phyloP scores from a whole-genome alignment of 2,888 invertebrate genomes.

The Galerucella pusilla region DNA sequence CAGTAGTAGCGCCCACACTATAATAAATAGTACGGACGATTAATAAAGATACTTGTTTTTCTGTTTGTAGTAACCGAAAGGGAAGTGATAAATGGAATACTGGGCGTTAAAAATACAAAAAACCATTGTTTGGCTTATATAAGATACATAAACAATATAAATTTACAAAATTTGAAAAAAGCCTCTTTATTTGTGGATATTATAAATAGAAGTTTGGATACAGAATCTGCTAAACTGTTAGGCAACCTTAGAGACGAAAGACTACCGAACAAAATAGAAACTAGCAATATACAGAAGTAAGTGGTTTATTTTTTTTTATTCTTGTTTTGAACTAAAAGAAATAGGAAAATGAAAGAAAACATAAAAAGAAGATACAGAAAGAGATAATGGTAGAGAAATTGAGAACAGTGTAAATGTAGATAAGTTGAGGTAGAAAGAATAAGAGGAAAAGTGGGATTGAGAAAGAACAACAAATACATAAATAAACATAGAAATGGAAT shows the following conservation, averaged over 20 bases:
- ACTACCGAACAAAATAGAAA: slow-evolving; percentile 88
- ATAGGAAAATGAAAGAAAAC: no score
- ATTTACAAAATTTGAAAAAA: slow-evolving; percentile 92
- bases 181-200: slow-evolving; percentile 97
- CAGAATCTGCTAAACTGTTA: slow-evolving; percentile 90
- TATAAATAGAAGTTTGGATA: slow-evolving; percentile 89
- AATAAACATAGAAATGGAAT: no score
- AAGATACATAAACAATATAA: slow-evolving; percentile 96
- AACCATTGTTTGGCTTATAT: slow-evolving; percentile 96
- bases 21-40: no score
- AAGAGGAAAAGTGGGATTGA: no score
- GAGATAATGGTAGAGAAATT: no score
- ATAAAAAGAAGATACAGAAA: no score
- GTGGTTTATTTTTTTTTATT: slow-evolving; percentile 37
- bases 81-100: slow-evolving; percentile 95
- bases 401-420: no score
- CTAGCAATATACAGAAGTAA: slow-evolving; percentile 89
- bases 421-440: no score
- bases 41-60: background rate
- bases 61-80: slow-evolving; percentile 89
- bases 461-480: no score
- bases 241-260: slow-evolving; percentile 91
- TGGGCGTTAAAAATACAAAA: slow-evolving; percentile 93
- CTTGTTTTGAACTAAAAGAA: background rate
- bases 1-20: no score